Base-by-base conservation (phyloP, 2,113 vertebrate genomes). In the Ophthalmolycus amberensis region DNA sequence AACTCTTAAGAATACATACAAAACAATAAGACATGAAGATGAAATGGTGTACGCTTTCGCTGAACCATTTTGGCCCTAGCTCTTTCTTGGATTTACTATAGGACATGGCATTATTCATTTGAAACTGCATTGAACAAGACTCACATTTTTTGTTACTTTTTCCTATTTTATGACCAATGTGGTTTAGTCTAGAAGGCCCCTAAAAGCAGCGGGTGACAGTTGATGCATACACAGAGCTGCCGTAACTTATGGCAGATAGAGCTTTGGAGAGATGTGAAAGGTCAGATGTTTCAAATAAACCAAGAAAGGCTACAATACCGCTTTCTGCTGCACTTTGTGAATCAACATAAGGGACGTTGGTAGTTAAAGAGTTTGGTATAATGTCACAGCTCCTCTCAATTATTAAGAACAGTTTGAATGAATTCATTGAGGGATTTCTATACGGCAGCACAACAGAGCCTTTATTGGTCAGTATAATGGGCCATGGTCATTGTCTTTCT, bases 101-200 rank as follows among this genome's bases (percentile, higher is more conserved):
- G 67, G 54, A 79, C 76, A 60, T 38, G 40, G 74, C 81, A 88
- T 91, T 91, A 87, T 91, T 94, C 78, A 84, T 92, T 90, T 88
- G 82, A 82, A 92, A 88, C 73, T 25, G 84, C 64, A 70, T 91
- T 92, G 91, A 94, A 93, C 91, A 93, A 91, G 79, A 82, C 80
- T 0, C 75, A 63, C 77, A 77, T 90, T 91, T 91, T 89, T 92
- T 91, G 83, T 92, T 89, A 84, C 85, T 93, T 94, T 86, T 87
- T 91, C 89, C 90, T 88, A 63, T 94, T 95, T 95, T 95, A 95
- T 95, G 92, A 88, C 89, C 93, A 87, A 83, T 77, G 86, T 91
- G 91, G 92, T 95, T 95, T 95, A 94, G 93, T 95, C 94, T 95
- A 86, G 83, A 90, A 82, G 79, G 89, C 81, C 90, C 86, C 91